phyloP scores from a whole-genome alignment of 2,113 vertebrate genomes.

The Bufo bufo region DNA sequence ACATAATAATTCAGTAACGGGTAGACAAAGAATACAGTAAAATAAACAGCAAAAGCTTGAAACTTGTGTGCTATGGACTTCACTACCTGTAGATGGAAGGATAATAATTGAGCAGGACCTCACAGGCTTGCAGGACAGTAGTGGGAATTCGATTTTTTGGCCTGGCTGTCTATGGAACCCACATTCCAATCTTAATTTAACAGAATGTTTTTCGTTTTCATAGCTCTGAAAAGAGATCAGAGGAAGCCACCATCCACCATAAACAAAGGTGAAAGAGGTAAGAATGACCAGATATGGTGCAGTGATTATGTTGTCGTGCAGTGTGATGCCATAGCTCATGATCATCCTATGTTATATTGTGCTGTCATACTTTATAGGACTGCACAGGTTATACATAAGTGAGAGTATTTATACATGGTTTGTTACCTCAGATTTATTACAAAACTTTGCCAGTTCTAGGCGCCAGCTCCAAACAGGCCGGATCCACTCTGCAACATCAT shows the following conservation, averaged over 20 bases:
- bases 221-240: constrained; percentile 76
- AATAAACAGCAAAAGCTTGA: too few species aligned
- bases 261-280: constrained; percentile 81
- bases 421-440: too few species aligned
- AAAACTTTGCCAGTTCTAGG: too few species aligned
- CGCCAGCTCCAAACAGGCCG: too few species aligned
- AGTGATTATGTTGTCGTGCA: background rate
- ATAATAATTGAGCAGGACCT: too few species aligned
- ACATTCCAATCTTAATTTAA: background rate
- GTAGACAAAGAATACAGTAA: too few species aligned
- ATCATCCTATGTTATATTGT: background rate
- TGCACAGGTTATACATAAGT: background rate
- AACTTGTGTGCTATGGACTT: too few species aligned
- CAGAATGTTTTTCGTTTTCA: constrained; percentile 64
- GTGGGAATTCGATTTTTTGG: background rate
- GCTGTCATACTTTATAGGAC: background rate
- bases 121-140: too few species aligned
- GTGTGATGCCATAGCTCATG: background rate
- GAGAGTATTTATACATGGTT: too few species aligned
- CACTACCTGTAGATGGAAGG: too few species aligned
- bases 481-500: too few species aligned
- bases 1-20: too few species aligned
- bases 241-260: constrained; percentile 75
- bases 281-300: constrained; percentile 14
- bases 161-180: background rate